Base-by-base conservation (phyloP, 1,140 invertebrate genomes). In the Pseudomyrmex cubaensis region DNA sequence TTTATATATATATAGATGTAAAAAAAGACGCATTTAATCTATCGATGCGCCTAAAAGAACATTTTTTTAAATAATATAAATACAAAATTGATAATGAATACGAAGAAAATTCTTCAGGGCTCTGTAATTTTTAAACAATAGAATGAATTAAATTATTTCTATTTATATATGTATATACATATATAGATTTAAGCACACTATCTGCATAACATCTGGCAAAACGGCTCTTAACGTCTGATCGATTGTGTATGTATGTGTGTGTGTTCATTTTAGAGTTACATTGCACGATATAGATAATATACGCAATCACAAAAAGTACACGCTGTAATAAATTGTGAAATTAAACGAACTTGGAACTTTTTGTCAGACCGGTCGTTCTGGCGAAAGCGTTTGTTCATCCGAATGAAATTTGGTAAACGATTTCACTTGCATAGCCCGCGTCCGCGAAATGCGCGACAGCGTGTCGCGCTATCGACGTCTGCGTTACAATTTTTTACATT, bases 401-500 rank as follows among this genome's bases (percentile, higher is more conserved):
- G 20, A 15, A 50, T 70, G 35, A 86, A 83, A 82, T 82, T 67
- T 25, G 52, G 67, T 72, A 87, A 74, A 70, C 56, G 54, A 80
- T 80, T 80, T 80, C 54, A 52, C 54, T 78, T 52, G 22, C 64
- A 17, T 5, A 35, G 35, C 5, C 35, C 44, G 54, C 64, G 66
- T 80, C 54, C 66, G 48, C 76, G 54, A 72, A 82, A 82, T 75
- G 56, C 78, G 69, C 77, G 48, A 61, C 17, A 12, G 78, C 46
- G 59, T 62, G 50, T 63, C 69, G 57, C 69, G 63, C 66, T 67
- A 59, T 50, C 17, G 73, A 57, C 66, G 44, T 56, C 7, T 52
- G 52, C 66, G 50, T 57, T n/a, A 72, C 54, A 72, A 85, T 89
- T 89, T 89, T 87, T 87, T 87, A 84, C 77, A 89, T 89, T 83